Base-by-base conservation (phyloP, 1,140 invertebrate genomes). In the Pinna nobilis region DNA sequence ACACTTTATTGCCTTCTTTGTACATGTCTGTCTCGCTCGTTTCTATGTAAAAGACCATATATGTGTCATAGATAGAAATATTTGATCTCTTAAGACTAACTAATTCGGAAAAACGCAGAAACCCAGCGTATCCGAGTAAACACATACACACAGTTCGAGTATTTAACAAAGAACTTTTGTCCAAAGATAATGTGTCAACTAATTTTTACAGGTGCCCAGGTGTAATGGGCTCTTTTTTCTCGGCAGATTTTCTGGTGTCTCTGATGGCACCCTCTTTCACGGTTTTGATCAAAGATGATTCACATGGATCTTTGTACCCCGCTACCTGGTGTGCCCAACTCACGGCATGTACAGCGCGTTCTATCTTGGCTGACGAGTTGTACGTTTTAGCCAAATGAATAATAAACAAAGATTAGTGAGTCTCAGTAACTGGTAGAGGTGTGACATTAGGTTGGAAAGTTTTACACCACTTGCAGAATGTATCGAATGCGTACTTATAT, bases 21-120 rank as follows among this genome's bases (percentile, higher is more conserved):
- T 76, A 76, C 28, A 65, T 50, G 28, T 76, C 74, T 28, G 74
- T 76, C n/a, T 70, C 70, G 44, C 67, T 59, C 13, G 35, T 39
- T 32, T 39, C 61, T 13, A 76, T 71, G 28, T 50, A 61, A 61
- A 76, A 39, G 18, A 18, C 37, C 59, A 75, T 37, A 51, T 61
- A 71, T 7, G 3, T 18, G 11, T 11, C 11, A 39, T 66, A 44
- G 33, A 71, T 59, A 41, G 33, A 11, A 5, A 70, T 61, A 51
- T 76, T 68, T 33, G 61, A 67, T 15, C 32, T 15, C 11, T 18
- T 32, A n/a, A 77, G 53, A 41, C 72, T 72, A 18, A 60, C 49
- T 13, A 65, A 30, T 59, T 69, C 72, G 32, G 39, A 37, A 64
- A 57, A 61, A 47, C 76, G 37, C 11, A 75, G 44, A 50, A 78